phyloP scores from a whole-genome alignment of 2,888 invertebrate species.

The Dicyrtoma fusca region DNA sequence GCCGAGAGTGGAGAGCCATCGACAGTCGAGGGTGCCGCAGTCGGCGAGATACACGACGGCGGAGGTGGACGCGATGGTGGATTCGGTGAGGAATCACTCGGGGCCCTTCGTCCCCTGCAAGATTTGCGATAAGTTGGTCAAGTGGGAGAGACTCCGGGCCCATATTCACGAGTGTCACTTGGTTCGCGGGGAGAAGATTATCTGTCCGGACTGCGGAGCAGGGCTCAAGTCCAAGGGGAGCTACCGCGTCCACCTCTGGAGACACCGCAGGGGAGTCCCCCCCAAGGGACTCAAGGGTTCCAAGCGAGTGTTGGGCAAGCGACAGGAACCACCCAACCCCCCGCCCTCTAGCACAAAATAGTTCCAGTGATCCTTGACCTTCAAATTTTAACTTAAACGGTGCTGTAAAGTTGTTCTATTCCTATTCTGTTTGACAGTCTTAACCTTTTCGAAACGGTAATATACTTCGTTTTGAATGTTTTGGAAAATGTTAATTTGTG shows the following conservation, averaged over 20 bases:
- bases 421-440: too few relatives aligned
- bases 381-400: too few relatives aligned
- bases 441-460: too few relatives aligned
- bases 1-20: slow-evolving; percentile 47
- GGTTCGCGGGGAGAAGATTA: slow-evolving; percentile 52
- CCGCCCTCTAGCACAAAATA: too few relatives aligned
- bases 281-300: slow-evolving; percentile 22
- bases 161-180: slow-evolving; percentile 56
- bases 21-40: slow-evolving; percentile 54
- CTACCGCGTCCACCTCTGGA: slow-evolving; percentile 45
- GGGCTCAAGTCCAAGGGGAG: slow-evolving; percentile 56
- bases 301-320: too few relatives aligned
- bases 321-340: too few relatives aligned
- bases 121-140: slow-evolving; percentile 54
- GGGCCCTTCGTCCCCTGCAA: slow-evolving; percentile 55
- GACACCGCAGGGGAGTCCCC: slow-evolving; percentile 34
- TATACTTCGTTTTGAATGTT: too few relatives aligned
- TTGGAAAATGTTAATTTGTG: too few relatives aligned
- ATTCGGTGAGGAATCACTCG: slow-evolving; percentile 49
- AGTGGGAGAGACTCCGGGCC: slow-evolving; percentile 53
- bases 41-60: slow-evolving; percentile 52
- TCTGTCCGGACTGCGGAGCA: slow-evolving; percentile 54
- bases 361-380: too few relatives aligned
- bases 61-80: slow-evolving; percentile 55
- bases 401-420: too few relatives aligned